A percentile compares a stretch with the other conserved stretches of the same genome.
Conservation (phyloP, 2,113 vertebrate genomes). For the Pseudorasbora parva region DNA sequence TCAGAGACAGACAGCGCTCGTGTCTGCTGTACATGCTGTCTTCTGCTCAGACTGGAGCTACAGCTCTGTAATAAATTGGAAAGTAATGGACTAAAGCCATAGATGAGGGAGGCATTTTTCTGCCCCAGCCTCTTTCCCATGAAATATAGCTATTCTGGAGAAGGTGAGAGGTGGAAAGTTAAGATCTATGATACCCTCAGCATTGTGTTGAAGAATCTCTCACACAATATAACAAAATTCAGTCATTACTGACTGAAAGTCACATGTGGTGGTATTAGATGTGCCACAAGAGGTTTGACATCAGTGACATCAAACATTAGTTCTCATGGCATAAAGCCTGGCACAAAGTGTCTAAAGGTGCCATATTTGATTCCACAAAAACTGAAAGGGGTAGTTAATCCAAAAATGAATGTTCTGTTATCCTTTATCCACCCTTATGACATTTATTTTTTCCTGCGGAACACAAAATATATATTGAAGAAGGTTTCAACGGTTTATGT, state of each 20-base stretch:
- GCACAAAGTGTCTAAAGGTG: not conserved
- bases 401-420: not conserved
- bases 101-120: slow-evolving; percentile 33
- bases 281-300: not conserved
- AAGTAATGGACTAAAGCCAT: slow-evolving; percentile 38
- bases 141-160: slow-evolving; percentile 31
- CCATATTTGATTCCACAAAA: not conserved
- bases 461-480: not conserved
- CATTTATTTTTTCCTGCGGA: not conserved
- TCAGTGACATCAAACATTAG: not conserved
- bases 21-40: slow-evolving; percentile 25
- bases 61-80: slow-evolving; percentile 32
- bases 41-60: not conserved
- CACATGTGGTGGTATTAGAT: not conserved
- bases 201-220: not conserved
- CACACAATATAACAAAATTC: not conserved
- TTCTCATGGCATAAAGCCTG: not conserved
- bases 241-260: too few species aligned
- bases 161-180: not conserved
- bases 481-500: too few species aligned
- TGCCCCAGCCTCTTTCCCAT: not conserved
- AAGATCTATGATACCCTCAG: not conserved
- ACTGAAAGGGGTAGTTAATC: not conserved
- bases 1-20: not conserved
- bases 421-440: not conserved